phyloP scores from a whole-genome alignment of 2,797 vertebrate genomes.

The Cynopterus sphinx region DNA sequence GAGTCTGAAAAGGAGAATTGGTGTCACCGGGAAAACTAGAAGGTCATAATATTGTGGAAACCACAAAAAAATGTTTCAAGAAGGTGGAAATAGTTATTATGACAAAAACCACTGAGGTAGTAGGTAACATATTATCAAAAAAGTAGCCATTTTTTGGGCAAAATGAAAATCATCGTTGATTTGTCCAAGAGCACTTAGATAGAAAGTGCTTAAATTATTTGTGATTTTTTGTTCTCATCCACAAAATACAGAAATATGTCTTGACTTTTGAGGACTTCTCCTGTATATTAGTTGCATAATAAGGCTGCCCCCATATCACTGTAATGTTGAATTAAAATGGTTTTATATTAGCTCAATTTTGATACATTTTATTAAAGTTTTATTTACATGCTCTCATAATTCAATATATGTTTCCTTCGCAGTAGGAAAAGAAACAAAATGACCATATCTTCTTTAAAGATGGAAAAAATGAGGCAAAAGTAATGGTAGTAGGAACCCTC shows the following conservation, averaged over 20 bases:
- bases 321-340: neutral
- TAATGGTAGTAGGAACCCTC: neutral
- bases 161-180: neutral
- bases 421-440: neutral
- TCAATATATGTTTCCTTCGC: neutral
- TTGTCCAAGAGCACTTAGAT: neutral
- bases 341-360: neutral
- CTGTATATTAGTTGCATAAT: neutral
- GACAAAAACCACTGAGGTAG: neutral
- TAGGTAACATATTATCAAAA: neutral
- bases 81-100: neutral
- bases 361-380: constrained; percentile 9
- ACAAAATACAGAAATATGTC: neutral
- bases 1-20: neutral
- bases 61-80: neutral
- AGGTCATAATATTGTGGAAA: neutral
- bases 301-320: neutral
- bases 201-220: neutral
- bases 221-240: neutral
- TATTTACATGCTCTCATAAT: neutral
- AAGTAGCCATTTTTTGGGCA: neutral
- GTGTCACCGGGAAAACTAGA: neutral
- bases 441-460: neutral
- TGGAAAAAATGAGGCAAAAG: neutral
- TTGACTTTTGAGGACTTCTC: neutral